Conservation (phyloP, 2,113 vertebrate species). For the Felis chaus region DNA sequence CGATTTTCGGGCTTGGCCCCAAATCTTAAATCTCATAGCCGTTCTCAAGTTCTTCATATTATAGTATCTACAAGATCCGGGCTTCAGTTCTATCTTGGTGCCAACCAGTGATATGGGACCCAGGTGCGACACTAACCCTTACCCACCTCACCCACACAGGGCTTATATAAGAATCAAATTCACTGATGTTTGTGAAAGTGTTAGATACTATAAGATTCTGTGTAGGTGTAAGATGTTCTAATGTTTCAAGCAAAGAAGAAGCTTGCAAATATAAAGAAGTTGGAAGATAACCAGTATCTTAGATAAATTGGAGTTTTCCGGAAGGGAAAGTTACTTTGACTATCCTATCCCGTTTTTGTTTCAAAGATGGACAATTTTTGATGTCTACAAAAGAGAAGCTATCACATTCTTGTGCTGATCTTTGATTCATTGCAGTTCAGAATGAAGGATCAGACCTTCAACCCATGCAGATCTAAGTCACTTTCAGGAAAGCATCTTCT, state of each 20-base stretch:
- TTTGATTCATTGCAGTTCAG: background rate
- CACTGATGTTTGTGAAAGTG: background rate
- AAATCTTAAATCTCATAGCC: background rate
- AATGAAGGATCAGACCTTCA: background rate
- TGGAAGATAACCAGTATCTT: background rate
- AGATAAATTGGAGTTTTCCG: background rate
- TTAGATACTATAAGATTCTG: background rate
- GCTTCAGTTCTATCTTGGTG: background rate
- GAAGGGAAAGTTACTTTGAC: background rate
- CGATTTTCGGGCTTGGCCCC: background rate
- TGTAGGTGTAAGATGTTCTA: background rate
- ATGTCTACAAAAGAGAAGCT: background rate
- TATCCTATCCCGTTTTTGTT: background rate
- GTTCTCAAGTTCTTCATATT: background rate
- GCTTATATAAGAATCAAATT: background rate
- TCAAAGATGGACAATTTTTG: background rate
- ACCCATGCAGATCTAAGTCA: background rate
- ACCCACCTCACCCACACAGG: background rate
- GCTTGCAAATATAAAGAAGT: background rate
- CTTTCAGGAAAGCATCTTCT: background rate
- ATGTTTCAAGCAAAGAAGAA: background rate
- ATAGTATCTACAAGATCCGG: background rate
- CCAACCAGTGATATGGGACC: background rate
- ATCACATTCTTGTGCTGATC: background rate
- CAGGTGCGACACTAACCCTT: background rate